Percentiles rank a stretch among this genome's conserved stretches.
Conservation (phyloP, 53 echinoderm and acorn worm genomes). For the Henricia sp. region DNA sequence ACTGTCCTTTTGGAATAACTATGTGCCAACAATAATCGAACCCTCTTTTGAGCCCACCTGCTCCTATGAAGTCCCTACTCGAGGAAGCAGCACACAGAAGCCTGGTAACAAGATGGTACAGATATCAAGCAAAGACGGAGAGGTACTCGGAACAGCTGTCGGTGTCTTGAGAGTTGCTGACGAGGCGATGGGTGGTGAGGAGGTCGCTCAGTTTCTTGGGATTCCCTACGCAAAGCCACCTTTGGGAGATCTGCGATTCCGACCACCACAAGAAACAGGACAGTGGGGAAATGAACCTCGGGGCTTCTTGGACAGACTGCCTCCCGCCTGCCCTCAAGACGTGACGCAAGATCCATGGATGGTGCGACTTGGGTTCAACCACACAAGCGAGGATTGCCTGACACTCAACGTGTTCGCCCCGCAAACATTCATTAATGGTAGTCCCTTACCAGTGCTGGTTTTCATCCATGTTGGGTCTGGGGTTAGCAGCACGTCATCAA, state of each 20-base stretch:
- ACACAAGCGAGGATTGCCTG: constrained; percentile 66
- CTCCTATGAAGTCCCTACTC: constrained; percentile 2
- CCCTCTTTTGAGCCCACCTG: neutral
- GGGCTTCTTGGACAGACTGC: constrained; percentile 23
- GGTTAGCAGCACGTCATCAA: constrained; percentile 3
- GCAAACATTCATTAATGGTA: neutral
- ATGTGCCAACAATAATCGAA: constrained; percentile 47
- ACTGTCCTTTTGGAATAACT: constrained; percentile 59
- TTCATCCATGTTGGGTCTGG: constrained; percentile 50
- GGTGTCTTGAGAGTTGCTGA: constrained; percentile 43
- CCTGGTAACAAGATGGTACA: constrained; percentile 1
- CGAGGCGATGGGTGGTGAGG: constrained; percentile 19
- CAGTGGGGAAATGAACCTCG: constrained; percentile 52
- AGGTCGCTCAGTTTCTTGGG: constrained; percentile 59
- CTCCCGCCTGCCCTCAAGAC: constrained; percentile 52
- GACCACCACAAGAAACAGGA: constrained; percentile 54
- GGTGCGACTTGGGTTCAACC: constrained; percentile 23
- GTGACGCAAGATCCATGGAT: constrained; percentile 25
- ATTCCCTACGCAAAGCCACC: constrained; percentile 76
- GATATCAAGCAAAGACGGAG: neutral
- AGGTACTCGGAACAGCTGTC: constrained; percentile 13
- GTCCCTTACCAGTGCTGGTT: constrained; percentile 66
- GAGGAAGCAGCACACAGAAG: neutral
- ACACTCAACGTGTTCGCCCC: constrained; percentile 67
- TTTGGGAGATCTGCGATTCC: constrained; percentile 54